Evolutionary conservation across 2,113 vertebrate genomes (phyloP), one percentile per base, ranked within the genome.

Genomic region (human): DNA sequence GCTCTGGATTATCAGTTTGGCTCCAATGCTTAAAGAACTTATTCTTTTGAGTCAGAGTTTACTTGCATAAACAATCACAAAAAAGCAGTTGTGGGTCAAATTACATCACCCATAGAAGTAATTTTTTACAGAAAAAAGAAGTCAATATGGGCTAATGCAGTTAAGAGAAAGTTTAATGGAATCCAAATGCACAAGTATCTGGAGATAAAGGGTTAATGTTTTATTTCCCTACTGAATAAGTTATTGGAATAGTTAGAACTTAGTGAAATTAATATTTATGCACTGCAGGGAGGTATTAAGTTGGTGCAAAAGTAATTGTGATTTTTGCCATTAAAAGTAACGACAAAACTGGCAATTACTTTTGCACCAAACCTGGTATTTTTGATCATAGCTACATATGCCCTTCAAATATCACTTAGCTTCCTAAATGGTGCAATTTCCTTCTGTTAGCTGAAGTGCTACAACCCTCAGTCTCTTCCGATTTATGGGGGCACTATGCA

Each of bases 61-160:
- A 14, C 18, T 17, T 90, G 43, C 11, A 50, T 40, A 76, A 88
- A 57, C 52, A 66, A 57, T 57, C 84, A 70, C 25, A 76, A 40
- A 89, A 68, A 83, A 50, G 4, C 13, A 48, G n/a, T 20, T 43
- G 52, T 75, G 23, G 32, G 57, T 55, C 52, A 94, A 76, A 57
- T 80, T 85, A 23, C n/a, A 48, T 57, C 32, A 94, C 4, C 16
- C 50, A 22, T 7, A 45, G 20, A 52, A 68, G 79, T 75, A 66
- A 17, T 92, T 92, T 83, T 93, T 92, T n/a, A 93, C 22, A 85
- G 73, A 66, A 82, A 73, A 35, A 86, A 78, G 92, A 89, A 9
- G 11, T 73, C 52, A 57, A 8, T 55, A 66, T 76, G 7, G 35
- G 13, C 32, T 80, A 48, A 6, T 61, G 23, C 57, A 52, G 38